Evolutionary conservation across 2,797 vertebrate genomes (phyloP).

Genomic region (Hylomyscus alleni): DNA sequence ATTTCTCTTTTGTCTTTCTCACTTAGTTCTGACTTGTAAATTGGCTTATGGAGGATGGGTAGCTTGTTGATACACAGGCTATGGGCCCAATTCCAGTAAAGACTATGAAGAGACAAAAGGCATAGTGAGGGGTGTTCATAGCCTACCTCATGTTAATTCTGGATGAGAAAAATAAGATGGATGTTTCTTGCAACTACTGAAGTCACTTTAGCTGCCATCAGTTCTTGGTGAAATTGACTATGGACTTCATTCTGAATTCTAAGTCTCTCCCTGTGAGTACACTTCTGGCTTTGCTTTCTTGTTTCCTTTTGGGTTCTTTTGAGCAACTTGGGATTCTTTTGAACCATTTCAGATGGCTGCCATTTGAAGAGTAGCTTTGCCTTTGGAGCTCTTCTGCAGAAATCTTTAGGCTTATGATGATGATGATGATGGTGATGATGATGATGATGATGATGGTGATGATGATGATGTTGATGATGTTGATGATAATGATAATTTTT

Average conservation of each 20-base stretch:
- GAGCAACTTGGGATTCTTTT: neutral
- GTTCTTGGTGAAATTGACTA: neutral
- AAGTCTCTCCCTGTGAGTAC: neutral
- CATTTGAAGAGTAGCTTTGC: neutral
- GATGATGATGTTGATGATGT: no score
- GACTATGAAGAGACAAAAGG: no score
- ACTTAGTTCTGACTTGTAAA: neutral
- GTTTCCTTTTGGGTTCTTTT: neutral
- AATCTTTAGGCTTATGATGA: neutral
- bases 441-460: neutral
- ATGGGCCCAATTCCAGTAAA: neutral
- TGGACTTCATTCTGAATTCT: neutral
- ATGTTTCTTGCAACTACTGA: neutral
- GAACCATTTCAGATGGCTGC: neutral
- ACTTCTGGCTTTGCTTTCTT: neutral
- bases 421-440: neutral
- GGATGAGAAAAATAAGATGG: neutral
- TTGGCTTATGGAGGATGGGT: neutral
- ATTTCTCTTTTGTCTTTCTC: neutral
- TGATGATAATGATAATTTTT: neutral
- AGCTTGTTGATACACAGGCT: neutral
- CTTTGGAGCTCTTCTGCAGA: neutral
- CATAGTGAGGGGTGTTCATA: no score
- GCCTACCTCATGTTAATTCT: neutral
- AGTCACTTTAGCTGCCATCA: neutral